Base-by-base conservation (phyloP, 2,113 vertebrate species). In the Hippolais icterina region DNA sequence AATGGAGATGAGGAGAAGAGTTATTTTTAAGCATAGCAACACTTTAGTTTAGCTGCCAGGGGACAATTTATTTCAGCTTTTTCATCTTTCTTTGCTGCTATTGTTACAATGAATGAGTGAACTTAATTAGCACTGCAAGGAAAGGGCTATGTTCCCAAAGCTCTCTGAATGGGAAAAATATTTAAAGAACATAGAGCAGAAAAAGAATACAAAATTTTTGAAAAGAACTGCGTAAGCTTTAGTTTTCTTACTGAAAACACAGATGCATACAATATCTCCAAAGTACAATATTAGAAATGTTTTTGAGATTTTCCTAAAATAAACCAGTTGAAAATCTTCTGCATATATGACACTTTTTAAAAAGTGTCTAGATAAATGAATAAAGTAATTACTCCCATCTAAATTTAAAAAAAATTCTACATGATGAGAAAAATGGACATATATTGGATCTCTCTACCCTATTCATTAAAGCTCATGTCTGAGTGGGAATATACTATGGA, bases 121-220 rank as follows among this genome's bases (percentile, higher is more conserved):
- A 96, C 91, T 96, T 95, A 97, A 97, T 98, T 96, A 97, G 85
- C 83, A 81, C 11, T 86, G 72, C 81, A 87, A 87, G 93, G 70
- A 95, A 87, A 56, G n/a, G 74, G 13, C 50, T 89, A 17, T 71
- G 70, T 76, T 97, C 71, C 71, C 87, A 92, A 86, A 95, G 64
- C 56, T 93, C 60, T 44, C 44, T 85, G 80, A 82, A 85, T 74
- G 31, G 27, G 35, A 88, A 89, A 93, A 95, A 93, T 47, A 83
- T 63, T 93, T 89, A 65, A 92, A 92, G 74, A 96, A 92, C n/a
- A 37, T 37, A 23, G 33, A 82, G 21, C 29, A 95, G 71, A 74
- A 92, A 69, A 92, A 85, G 13, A 59, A 78, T 56, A 57, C 71
- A 86, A 96, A 96, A 63, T 35, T 37, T 35, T 95, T 92, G 37